A percentile compares a stretch with the other conserved stretches of the same genome.
These are phyloP conservation scores for Jaculus jaculus DNA, from an alignment of 2,113 vertebrate genomes.

Conservation along the genomic window DNA sequence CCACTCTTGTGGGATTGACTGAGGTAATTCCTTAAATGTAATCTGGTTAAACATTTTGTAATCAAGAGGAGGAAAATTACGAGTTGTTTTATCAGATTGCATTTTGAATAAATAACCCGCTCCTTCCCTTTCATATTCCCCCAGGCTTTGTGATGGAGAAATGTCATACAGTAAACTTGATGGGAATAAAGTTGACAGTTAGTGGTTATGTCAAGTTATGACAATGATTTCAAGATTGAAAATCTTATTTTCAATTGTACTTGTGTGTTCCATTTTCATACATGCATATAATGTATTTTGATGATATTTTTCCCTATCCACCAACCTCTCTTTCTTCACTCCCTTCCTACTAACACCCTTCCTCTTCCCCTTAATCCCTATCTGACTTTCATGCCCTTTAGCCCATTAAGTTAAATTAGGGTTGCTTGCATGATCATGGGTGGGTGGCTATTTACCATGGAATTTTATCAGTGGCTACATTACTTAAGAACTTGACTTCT, in stretches of 20 bases:
- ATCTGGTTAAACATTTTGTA: conserved; percentile 69
- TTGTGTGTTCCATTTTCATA: too few species aligned
- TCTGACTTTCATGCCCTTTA: too few species aligned
- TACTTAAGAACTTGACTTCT: too few species aligned
- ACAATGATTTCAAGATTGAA: conserved; percentile 20
- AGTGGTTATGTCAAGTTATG: conserved; percentile 11
- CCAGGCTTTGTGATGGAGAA: conserved; percentile 26
- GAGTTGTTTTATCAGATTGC: conserved; percentile 70
- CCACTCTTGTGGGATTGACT: conserved; percentile 46
- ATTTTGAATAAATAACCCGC: conserved; percentile 59
- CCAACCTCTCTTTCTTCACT: too few species aligned
- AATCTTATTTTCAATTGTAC: neutral
- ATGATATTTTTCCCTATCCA: too few species aligned
- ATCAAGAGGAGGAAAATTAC: conserved; percentile 40
- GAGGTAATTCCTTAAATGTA: conserved; percentile 62
- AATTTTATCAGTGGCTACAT: too few species aligned
- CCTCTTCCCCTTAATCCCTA: too few species aligned
- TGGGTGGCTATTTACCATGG: too few species aligned
- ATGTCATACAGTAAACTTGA: conserved; percentile 39
- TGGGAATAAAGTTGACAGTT: conserved; percentile 44
- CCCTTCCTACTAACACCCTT: too few species aligned
- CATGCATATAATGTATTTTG: too few species aligned
- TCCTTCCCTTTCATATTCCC: neutral
- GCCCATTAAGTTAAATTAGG: too few species aligned
- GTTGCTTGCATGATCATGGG: too few species aligned